phyloP scores from a whole-genome alignment of 2,888 invertebrate genomes.

The Meliscaeva auricollis region DNA sequence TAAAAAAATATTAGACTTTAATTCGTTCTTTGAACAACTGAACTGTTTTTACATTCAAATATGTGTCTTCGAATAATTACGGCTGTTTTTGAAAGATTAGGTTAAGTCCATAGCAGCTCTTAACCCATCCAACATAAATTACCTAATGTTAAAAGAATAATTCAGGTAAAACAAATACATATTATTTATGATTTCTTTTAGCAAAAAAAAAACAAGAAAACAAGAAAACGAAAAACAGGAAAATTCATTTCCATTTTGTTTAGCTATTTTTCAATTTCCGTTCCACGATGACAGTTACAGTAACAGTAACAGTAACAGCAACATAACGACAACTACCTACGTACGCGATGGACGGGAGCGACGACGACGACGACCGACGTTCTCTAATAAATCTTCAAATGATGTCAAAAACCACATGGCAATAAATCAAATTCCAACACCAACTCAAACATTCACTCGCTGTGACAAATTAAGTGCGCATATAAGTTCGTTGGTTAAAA shows the following conservation, averaged over 20 bases:
- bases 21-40: too few species aligned
- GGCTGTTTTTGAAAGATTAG: too few species aligned
- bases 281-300: conserved; percentile 23
- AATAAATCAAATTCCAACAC: conserved; percentile 60
- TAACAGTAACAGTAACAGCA: not conserved
- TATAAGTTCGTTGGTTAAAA: conserved; percentile 23
- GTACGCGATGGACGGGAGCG: too few species aligned
- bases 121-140: not conserved
- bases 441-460: conserved; percentile 9
- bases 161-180: not conserved
- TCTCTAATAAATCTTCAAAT: conserved; percentile 51
- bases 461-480: conserved; percentile 48
- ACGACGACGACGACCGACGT: too few species aligned
- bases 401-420: conserved; percentile 43
- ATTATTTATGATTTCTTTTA: not conserved
- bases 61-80: too few species aligned
- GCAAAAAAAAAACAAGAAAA: not conserved
- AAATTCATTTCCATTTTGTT: conserved; percentile 12
- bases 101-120: too few species aligned
- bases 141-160: not conserved
- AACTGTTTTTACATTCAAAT: too few species aligned
- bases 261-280: conserved; percentile 48
- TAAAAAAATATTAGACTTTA: too few species aligned
- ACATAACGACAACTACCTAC: not conserved
- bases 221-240: not conserved